Evolutionary conservation across 2,797 vertebrate species (phyloP), one percentile per base, ranked within the genome.

Genomic region (Epinephelus awoara): DNA sequence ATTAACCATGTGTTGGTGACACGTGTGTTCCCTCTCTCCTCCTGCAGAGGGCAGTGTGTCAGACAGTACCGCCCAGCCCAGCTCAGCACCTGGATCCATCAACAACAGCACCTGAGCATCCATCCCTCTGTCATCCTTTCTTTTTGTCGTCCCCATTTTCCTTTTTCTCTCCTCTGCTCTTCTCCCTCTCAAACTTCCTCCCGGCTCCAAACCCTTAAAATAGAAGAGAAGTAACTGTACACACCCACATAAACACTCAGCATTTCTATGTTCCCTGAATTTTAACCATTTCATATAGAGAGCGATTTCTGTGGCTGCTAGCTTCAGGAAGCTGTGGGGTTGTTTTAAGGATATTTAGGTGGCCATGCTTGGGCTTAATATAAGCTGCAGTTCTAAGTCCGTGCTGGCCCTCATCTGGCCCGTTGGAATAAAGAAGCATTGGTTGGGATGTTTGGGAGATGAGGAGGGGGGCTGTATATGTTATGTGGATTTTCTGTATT

Each of bases 31-130:
- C 72, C 52, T 80, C 57, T 94, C 46, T 83, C 69, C 49, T 42
- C 91, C 94, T 95, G 91, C 95, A 96, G 97, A 98, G 92, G 94
- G 95, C 94, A 94, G 94, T 85, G 94, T 95, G 91, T 90, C 96
- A 78, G 97, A 98, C 92, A 96, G 94, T 95, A 93, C 95, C 87
- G 93, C 93, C 89, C 96, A 96, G 93, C 90, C 96, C 77, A 93
- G 96, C 79, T 96, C 97, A 75, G 94, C 95, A 86, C 95, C 96
- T 77, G 94, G 96, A 91, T 90, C 96, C 92, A 95, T 98, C 92
- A 94, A 94, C 94, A 97, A 96, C 94, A 96, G 96, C 89, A 97
- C 97, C 95, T 98, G 97, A 98, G 95, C 88, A 81, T 89, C 88
- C 88, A 86, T 87, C 93, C 82, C 87, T 79, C 89, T 86, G 77